Percentiles rank a stretch among this genome's conserved stretches.
These are phyloP conservation scores for Asobara japonica DNA, from an alignment of 1,140 invertebrate species.

Conservation along the genomic window DNA sequence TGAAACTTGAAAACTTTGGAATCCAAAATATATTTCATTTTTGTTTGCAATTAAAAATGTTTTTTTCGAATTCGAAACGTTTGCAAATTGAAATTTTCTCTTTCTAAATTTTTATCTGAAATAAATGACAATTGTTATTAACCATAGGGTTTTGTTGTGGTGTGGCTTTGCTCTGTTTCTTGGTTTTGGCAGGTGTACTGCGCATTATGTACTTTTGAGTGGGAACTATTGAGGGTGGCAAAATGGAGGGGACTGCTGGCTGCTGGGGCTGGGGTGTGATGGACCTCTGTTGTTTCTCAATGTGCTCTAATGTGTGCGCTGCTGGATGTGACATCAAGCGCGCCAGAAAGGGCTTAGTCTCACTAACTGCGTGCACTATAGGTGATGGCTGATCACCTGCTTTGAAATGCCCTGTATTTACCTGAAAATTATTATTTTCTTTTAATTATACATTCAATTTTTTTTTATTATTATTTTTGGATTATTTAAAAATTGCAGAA, in stretches of 20 bases:
- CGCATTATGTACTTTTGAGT: slow-evolving; percentile 40
- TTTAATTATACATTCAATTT: no score
- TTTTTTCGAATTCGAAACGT: no score
- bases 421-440: no score
- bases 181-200: slow-evolving; percentile 40
- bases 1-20: no score
- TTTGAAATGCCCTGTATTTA: slow-evolving; percentile 61
- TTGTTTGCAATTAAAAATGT: no score
- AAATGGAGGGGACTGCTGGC: slow-evolving; percentile 45
- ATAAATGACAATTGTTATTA: no score
- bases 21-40: no score
- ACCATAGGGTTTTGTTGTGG: no score
- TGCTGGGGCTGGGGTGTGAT: slow-evolving; percentile 72
- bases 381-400: slow-evolving; percentile 60
- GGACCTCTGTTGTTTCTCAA: slow-evolving; percentile 86
- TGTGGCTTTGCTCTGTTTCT: slow-evolving; percentile 48
- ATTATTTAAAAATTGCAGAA: no score
- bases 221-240: slow-evolving; percentile 37
- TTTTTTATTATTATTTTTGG: no score
- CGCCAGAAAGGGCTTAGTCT: slow-evolving; percentile 70
- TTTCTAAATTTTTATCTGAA: no score
- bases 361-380: slow-evolving; percentile 55
- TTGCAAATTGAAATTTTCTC: no score
- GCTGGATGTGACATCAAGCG: slow-evolving; percentile 82
- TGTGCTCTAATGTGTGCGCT: slow-evolving; percentile 83